Base-by-base conservation (phyloP, 2,113 vertebrate genomes). In the Petromus typicus region DNA sequence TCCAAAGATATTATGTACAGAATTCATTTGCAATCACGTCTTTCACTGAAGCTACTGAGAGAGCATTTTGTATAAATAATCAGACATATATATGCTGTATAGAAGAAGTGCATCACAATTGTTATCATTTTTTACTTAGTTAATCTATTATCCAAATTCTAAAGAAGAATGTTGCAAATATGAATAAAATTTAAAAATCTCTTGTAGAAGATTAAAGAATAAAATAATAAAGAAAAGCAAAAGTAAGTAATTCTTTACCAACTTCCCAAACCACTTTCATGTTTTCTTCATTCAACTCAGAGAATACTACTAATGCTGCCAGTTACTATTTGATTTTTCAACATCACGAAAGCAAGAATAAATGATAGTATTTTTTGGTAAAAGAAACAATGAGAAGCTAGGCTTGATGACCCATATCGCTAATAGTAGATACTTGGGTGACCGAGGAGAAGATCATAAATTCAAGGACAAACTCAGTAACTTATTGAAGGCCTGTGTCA, bases 251-350 rank as follows among this genome's bases (percentile, higher is more conserved):
- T 69, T 30, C 10, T 89, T 90, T 63, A 76, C 84, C 37, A 40
- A 43, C 40, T 67, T 16, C 56, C 37, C 51, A 56, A 71, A 59
- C 30, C 34, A 1, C 25, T 90, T 96, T 76, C 56, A 22, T 86
- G 12, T 23, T 93, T 89, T 30, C 16, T 59, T 23, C 76, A 17
- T 37, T 80, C 48, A 18, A 30, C 34, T 54, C 27, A 76, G 57
- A 91, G 23, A 67, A 56, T 67, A 75, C 66, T 5, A 34, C 23
- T 88, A 82, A 22, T 67, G 57, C 32, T 57, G 8, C 63, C n/a
- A 86, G 43, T 80, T 37, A n/a, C 27, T 76, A 3, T 86, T 89
- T 96, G 2, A 90, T 75, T 89, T n/a, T 82, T 76, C 64, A 89
- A 30, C 34, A 22, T 23, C 20, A 43, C 23, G 7, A 73, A 73